A percentile compares a stretch with the other conserved stretches of the same genome.
Conservation (phyloP, 2,797 vertebrate genomes). For the Vultur gryphus region DNA sequence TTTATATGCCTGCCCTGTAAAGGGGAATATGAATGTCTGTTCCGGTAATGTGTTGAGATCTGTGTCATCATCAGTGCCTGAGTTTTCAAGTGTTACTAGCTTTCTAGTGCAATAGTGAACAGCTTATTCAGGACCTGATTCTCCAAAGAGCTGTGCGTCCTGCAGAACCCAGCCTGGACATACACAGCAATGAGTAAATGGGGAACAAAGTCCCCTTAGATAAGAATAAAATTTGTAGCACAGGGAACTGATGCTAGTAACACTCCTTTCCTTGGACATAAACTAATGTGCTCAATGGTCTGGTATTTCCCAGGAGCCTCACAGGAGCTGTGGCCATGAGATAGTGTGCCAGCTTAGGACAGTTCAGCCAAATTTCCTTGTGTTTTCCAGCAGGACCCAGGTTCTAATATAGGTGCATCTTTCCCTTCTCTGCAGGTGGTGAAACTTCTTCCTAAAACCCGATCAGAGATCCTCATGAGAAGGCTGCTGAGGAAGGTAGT, state of each 20-base stretch:
- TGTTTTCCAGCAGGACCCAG: neutral
- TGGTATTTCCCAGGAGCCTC: neutral
- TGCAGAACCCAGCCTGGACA: neutral
- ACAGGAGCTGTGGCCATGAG: neutral
- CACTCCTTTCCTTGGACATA: neutral
- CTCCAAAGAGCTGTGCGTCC: neutral
- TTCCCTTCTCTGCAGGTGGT: slow-evolving; percentile 78
- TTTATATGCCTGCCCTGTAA: neutral
- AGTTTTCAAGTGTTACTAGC: neutral
- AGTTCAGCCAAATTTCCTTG: neutral
- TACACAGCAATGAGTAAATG: neutral
- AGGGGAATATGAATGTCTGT: neutral
- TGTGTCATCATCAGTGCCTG: neutral
- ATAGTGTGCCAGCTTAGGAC: neutral
- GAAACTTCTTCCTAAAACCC: slow-evolving; percentile 92
- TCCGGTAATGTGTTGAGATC: neutral
- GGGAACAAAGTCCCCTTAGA: neutral
- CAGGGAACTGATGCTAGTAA: neutral
- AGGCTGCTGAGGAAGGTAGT: slow-evolving; percentile 88
- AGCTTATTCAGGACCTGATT: neutral
- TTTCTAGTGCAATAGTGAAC: neutral
- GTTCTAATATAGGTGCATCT: neutral
- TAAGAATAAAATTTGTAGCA: neutral
- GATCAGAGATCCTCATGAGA: slow-evolving; percentile 94
- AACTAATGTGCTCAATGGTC: neutral